Base-by-base conservation (phyloP, 2,113 vertebrate genomes). In the Hylia prasina region DNA sequence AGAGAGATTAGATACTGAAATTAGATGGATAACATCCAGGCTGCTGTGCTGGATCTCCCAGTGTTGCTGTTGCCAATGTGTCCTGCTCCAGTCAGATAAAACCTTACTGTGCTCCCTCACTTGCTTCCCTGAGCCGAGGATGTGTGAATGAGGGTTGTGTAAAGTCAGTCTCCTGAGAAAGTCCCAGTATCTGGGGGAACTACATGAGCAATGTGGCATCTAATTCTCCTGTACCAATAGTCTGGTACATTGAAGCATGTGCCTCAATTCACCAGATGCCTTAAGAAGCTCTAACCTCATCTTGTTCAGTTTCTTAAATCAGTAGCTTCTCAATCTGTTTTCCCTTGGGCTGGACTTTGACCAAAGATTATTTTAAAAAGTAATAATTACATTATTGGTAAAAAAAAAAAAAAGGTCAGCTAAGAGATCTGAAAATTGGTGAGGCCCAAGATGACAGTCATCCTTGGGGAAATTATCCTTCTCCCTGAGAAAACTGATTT, bases 1-100 rank as follows among this genome's bases (percentile, higher is more conserved):
- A 72, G 76, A 90, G 94, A 96, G 96, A 97, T 96, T 94, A 96
- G 95, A 95, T 94, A 89, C 90, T 68, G 90, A 93, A 94, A 96
- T 96, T 81, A 96, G 93, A 96, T 64, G 93, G 92, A 92, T 96
- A 94, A 89, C 90, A 89, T 89, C 79, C 86, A 89, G 80, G 60
- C 77, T 93, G 88, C 82, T 78, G 68, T 0, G 0, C 69, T 89
- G 92, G 79, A 75, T 96, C 35, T 79, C 64, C 82, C 48, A 33
- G 48, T 30, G 31, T 11, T 78, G 79, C 5, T 0, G 28, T 47
- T 90, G 28, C 87, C 85, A 60, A 13, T 0, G 13, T 40, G 45
- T 68, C 40, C 76, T 89, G 64, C 88, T 71, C 48, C 61, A 48
- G 37, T 68, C 47, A 70, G 91, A 76, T 75, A 65, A 93, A 94